Conservation (phyloP, 2,797 vertebrate species). For the Clarias fuscus region DNA sequence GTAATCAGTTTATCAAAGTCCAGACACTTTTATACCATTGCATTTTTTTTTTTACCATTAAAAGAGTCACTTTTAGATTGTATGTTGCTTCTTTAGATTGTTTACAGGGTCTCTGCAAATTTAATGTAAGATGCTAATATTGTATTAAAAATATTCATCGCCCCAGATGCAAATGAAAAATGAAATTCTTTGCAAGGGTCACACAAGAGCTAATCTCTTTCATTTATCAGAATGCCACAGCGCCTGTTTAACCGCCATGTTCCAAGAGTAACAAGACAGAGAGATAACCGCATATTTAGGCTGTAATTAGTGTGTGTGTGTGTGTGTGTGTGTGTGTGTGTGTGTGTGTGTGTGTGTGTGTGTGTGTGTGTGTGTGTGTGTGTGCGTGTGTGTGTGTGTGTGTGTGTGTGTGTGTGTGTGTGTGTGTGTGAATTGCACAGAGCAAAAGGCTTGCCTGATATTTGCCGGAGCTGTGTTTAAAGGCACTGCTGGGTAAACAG, state of each 20-base stretch:
- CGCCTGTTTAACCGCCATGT: constrained; percentile 56
- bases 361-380: constrained; percentile 18
- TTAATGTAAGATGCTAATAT: background rate
- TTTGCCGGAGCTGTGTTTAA: constrained; percentile 77
- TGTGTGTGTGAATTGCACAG: constrained; percentile 47
- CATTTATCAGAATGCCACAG: constrained; percentile 53
- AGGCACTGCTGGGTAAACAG: constrained; percentile 73
- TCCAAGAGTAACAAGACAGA: constrained; percentile 71
- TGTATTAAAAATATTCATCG: background rate
- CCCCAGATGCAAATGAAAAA: constrained; percentile 8
- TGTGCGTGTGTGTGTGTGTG: constrained; percentile 28
- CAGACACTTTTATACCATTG: too few species aligned
- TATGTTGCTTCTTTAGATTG: background rate
- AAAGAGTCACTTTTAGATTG: background rate
- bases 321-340: constrained; percentile 16
- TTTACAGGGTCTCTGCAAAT: background rate
- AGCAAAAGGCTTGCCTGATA: constrained; percentile 66
- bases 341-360: constrained; percentile 21
- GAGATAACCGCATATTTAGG: constrained; percentile 70
- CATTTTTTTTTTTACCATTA: background rate
- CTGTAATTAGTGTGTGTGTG: constrained; percentile 66
- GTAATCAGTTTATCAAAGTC: background rate
- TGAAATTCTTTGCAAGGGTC: constrained; percentile 31
- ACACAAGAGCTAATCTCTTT: constrained; percentile 54
- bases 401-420: constrained; percentile 29